phyloP scores from a whole-genome alignment of 2,113 vertebrate genomes.

The Fulica atra region DNA sequence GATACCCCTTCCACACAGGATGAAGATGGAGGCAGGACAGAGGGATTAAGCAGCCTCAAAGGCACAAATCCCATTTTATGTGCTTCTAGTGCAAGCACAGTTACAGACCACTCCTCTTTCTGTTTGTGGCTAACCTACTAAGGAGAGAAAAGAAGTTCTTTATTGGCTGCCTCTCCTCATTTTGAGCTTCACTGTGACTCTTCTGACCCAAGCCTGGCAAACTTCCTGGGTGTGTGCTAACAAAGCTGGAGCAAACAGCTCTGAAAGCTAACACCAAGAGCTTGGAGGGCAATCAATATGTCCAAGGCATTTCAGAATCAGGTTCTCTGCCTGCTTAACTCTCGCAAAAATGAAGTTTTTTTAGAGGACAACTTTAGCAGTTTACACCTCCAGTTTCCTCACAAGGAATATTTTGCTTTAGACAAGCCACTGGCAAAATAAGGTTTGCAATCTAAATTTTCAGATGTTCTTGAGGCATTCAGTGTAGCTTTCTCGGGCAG shows the following conservation, averaged over 20 bases:
- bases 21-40: neutral
- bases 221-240: neutral
- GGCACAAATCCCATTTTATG: neutral
- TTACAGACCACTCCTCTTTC: neutral
- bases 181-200: neutral
- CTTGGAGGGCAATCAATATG: neutral
- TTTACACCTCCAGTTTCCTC: slow-evolving; percentile 1
- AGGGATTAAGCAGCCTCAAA: neutral
- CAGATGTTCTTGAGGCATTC: neutral
- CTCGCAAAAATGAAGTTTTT: neutral
- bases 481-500: neutral
- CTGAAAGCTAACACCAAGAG: neutral
- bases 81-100: neutral
- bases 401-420: neutral
- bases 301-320: neutral
- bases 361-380: neutral
- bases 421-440: neutral
- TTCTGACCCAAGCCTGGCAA: neutral
- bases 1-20: neutral
- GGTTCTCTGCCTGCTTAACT: neutral
- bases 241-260: neutral
- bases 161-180: neutral
- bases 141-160: neutral
- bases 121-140: neutral
- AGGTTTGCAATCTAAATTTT: neutral